Evolutionary conservation across 2,888 invertebrate species (phyloP).

Genomic region (Synanthedon formicaeformis): DNA sequence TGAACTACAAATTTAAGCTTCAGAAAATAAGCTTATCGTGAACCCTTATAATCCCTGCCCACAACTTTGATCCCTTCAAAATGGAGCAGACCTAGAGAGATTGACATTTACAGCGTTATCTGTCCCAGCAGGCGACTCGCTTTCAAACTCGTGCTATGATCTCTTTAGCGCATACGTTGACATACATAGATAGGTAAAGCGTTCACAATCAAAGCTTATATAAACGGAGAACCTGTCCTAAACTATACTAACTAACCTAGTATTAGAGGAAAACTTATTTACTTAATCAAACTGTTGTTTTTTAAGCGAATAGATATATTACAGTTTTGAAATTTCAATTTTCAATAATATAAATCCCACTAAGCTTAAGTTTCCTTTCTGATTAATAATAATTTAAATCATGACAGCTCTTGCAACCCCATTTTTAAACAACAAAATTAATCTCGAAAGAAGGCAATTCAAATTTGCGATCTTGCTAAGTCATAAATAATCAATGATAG

Average conservation of each 20-base stretch:
- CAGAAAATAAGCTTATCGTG: slow-evolving; percentile 62
- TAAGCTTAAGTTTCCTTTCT: no score
- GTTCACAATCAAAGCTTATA: no score
- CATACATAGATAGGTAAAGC: slow-evolving; percentile 7
- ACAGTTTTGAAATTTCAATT: no score
- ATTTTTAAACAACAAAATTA: no score
- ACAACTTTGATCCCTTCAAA: slow-evolving; percentile 63
- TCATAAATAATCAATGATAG: no score
- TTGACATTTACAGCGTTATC: slow-evolving; percentile 63
- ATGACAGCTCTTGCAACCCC: no score
- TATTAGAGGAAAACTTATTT: slow-evolving; percentile 9
- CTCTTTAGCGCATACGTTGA: slow-evolving; percentile 18
- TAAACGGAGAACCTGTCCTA: no score
- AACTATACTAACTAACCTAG: no score
- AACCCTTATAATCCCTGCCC: slow-evolving; percentile 66
- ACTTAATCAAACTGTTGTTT: slow-evolving; percentile 10
- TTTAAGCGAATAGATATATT: slow-evolving; percentile 8
- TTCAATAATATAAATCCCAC: no score
- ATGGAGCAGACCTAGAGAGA: slow-evolving; percentile 56
- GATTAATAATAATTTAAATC: no score
- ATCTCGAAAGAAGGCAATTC: no score
- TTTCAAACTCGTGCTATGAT: slow-evolving; percentile 40
- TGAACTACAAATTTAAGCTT: slow-evolving; percentile 56
- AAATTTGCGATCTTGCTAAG: no score
- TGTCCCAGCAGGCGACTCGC: slow-evolving; percentile 42